These are phyloP conservation scores for Lophius americanus DNA, from an alignment of 2,797 vertebrate species.

Conservation along the genomic window DNA sequence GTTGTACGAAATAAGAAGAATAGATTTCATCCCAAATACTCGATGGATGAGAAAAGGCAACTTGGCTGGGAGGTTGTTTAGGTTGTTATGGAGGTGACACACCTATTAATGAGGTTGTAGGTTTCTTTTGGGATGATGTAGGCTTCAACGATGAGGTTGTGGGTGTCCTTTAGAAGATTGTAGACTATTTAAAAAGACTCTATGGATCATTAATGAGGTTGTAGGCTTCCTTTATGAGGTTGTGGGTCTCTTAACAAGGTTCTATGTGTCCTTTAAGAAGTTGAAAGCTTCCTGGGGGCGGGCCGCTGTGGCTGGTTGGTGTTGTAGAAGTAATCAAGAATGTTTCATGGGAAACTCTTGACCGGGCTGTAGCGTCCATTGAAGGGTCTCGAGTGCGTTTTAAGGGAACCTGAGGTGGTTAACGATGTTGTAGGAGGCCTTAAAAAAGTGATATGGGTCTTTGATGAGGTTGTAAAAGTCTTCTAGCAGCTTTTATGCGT, in stretches of 20 bases:
- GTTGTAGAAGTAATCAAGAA: neutral
- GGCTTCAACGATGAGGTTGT: too few species aligned
- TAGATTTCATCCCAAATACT: neutral
- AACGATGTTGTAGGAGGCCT: too few species aligned
- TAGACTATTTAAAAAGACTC: neutral
- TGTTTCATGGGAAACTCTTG: neutral
- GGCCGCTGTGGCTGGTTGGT: too few species aligned
- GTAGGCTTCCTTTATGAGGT: neutral
- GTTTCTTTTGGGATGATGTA: too few species aligned
- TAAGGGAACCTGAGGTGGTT: too few species aligned
- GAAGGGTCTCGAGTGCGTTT: neutral
- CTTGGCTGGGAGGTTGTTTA: too few species aligned
- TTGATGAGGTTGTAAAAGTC: neutral
- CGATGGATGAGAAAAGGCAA: neutral
- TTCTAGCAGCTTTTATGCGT: neutral
- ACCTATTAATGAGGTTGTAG: too few species aligned
- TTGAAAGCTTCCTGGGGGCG: too few species aligned
- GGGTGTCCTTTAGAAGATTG: neutral
- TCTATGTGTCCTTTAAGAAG: neutral
- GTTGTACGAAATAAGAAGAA: too few species aligned
- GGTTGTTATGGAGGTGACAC: too few species aligned
- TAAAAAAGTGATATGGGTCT: neutral
- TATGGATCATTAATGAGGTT: neutral
- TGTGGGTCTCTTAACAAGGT: too few species aligned
- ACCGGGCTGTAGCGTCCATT: rapidly evolving